Evolutionary conservation across 1,140 invertebrate genomes (phyloP).

Genomic region (Trichonephila clavipes): DNA sequence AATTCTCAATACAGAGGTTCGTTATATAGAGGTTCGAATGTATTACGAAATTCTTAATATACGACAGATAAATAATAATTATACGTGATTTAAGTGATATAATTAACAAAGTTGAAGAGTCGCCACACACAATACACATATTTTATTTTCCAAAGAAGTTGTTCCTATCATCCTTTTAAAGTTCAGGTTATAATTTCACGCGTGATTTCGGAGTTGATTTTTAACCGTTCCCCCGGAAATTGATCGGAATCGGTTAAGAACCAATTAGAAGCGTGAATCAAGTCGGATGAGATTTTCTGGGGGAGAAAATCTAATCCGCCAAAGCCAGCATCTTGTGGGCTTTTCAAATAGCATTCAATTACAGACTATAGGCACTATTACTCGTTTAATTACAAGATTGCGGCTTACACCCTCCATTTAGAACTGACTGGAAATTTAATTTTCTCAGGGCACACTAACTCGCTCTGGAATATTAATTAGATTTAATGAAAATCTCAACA

Average conservation of each 20-base stretch:
- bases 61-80: no score
- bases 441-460: background rate
- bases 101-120: no score
- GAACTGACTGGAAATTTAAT: background rate
- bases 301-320: background rate
- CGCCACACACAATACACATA: no score
- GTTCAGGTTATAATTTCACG: no score
- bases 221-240: background rate
- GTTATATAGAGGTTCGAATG: no score
- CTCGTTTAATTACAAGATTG: conserved; percentile 1
- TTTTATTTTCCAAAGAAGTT: no score
- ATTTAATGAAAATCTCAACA: background rate
- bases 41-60: no score
- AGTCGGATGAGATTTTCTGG: background rate
- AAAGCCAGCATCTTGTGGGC: background rate
- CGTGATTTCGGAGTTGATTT: background rate
- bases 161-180: no score
- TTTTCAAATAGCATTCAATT: background rate
- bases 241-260: background rate
- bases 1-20: no score
- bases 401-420: background rate
- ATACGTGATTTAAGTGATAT: no score
- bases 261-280: conserved; percentile 7
- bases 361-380: no score
- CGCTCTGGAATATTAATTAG: background rate